Base-by-base conservation (phyloP, 1,140 invertebrate species). In the Chrysopa pallens region DNA sequence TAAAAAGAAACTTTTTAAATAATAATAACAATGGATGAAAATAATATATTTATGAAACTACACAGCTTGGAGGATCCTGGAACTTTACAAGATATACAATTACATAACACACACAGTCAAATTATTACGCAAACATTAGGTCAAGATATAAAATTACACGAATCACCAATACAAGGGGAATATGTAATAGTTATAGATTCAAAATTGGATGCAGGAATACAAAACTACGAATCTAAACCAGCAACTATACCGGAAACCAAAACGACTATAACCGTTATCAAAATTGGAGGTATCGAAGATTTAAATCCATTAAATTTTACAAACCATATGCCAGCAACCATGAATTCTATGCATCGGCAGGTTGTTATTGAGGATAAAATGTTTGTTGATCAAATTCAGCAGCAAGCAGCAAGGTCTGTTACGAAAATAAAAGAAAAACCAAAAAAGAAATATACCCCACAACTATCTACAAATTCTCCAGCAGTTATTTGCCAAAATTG, bases 401-500 rank as follows among this genome's bases (percentile, higher is more conserved):
- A 33, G 4, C 8, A 33, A 11, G n/a, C 31, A 4, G n/a, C 31
- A 33, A 33, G 2, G n/a, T 2, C 3, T 12, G 31, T 33, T 2
- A 33, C 31, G 6, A 33, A 33, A 33, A 33, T 33, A 4, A 33
- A 33, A 33, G 31, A 33, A 6, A 33, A 33, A 12, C 8, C n/a
- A 9, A 33, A 33, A 33, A 33, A 33, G 31, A 33, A 33, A 33
- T 33, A 33, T 6, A 11, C 8, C 6, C 31, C 31, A 12, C 31
- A 9, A 33, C 2, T 43, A 14, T 38, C 51, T 3, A 50, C 52
- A 33, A 49, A 50, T 8, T 46, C 50, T 6, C 42, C 43, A 17
- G 54, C 58, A 50, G 57, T 55, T 38, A 41, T 50, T 29, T 61
- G 59, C 42, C 58, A 61, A 44, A 61, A 61, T 43, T 61, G 59